Evolutionary conservation across 1,140 invertebrate genomes (phyloP).

Genomic region (Globodera ellingtonae): DNA sequence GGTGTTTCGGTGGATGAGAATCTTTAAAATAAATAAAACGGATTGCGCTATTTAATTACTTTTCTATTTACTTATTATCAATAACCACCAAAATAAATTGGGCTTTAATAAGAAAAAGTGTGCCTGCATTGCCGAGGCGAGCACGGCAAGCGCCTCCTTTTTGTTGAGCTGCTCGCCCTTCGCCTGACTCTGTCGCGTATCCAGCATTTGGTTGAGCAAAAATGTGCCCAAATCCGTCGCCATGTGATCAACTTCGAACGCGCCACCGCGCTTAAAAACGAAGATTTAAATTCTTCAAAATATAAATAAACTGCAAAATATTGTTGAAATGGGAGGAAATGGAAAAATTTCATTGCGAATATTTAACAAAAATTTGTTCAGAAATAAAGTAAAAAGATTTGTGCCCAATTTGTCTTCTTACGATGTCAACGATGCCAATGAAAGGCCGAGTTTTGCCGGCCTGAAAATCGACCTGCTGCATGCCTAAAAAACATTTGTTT

Average conservation of each 20-base stretch:
- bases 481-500: conserved; percentile 38
- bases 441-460: conserved; percentile 56
- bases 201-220: conserved; percentile 51
- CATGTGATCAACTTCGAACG: conserved; percentile 51
- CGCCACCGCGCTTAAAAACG: conserved; percentile 49
- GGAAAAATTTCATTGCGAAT: no score
- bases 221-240: conserved; percentile 60
- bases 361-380: no score
- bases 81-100: no score
- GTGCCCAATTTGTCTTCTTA: background rate
- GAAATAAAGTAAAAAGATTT: no score
- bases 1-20: conserved; percentile 54
- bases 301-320: background rate
- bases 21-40: conserved; percentile 14
- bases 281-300: background rate
- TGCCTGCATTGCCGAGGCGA: conserved; percentile 15
- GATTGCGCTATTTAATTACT: no score
- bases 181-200: conserved; percentile 13
- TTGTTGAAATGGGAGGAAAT: no score
- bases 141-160: conserved; percentile 40
- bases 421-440: conserved; percentile 57
- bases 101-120: no score
- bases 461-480: conserved; percentile 54
- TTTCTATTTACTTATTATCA: no score
- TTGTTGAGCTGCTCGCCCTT: conserved; percentile 26